Base-by-base conservation (phyloP, 2,113 vertebrate genomes). In the Lepus timidus region DNA sequence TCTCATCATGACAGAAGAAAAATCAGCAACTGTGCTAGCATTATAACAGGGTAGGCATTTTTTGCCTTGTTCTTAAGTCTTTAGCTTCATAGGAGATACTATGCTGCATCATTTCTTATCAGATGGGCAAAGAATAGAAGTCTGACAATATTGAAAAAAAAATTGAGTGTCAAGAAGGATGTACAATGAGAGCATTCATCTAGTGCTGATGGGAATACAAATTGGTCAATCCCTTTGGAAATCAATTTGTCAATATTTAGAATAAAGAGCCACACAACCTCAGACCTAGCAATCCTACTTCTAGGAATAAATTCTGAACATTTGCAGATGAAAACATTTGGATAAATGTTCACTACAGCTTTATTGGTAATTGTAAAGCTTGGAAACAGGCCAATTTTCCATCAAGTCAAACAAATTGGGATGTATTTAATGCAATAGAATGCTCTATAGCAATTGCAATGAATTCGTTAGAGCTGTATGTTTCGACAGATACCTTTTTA, bases 281-380 rank as follows among this genome's bases (percentile, higher is more conserved):
- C 31, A 83, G 64, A 49, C 23, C 55, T 85, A 71, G 19, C 27
- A 81, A 36, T 29, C 33, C 20, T 81, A 44, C 62, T 95, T 90
- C 23, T 73, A 95, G 84, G 62, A 87, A 96, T 74, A 93, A 84
- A 90, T 39, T 71, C 74, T 81, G 67, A 88, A 82, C 12, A 6
- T 78, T 85, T 88, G 20, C 25, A 36, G 67, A 85, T 68, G 80
- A 75, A 92, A 87, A 76, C 67, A 70, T 52, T 79, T 85, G 74
- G 0, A 88, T 90, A 52, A 79, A 92, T 74, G 39, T 58, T 95
- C 25, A 75, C 55, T 75, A 85, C 7, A 55, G 14, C 61, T 29
- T 64, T 87, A 22, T 7, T 22, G 36, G 31, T 78, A 51, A 95
- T 78, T 74, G 39, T 36, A 92, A 92, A 95, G 90, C 65, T 51